A percentile compares a stretch with the other conserved stretches of the same genome.
Conservation (phyloP, 2,113 vertebrate species). For the Ellobius talpinus region DNA sequence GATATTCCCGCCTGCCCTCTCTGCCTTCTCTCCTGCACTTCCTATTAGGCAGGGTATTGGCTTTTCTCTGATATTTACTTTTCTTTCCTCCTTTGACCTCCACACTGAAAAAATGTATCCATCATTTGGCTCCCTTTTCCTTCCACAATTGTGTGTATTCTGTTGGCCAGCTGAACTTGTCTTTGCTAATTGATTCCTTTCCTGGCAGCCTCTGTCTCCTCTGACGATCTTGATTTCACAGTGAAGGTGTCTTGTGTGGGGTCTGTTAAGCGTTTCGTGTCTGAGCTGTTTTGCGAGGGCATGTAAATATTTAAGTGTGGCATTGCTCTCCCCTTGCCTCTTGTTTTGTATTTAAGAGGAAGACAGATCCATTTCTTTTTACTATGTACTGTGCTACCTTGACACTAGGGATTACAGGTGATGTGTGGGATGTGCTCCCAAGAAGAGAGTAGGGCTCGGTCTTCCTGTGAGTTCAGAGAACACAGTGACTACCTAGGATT, state of each 20-base stretch:
- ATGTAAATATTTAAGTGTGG: slow-evolving; percentile 7
- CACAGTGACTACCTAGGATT: neutral
- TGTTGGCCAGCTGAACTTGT: neutral
- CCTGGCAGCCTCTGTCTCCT: neutral
- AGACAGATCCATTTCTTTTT: neutral
- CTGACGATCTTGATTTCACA: slow-evolving; percentile 3
- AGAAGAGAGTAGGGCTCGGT: neutral
- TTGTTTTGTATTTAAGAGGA: slow-evolving; percentile 8
- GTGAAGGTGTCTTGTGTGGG: neutral
- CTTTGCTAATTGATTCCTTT: slow-evolving; percentile 26
- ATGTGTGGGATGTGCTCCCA: neutral
- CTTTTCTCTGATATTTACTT: neutral
- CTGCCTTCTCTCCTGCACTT: neutral
- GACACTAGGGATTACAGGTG: neutral
- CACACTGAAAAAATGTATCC: neutral
- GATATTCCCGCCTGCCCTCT: neutral
- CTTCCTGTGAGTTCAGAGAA: neutral
- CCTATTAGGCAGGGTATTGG: neutral
- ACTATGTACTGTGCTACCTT: neutral
- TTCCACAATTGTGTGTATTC: neutral
- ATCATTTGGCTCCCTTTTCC: neutral
- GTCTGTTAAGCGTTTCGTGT: neutral
- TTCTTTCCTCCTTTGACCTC: slow-evolving; percentile 29
- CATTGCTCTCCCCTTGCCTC: neutral
- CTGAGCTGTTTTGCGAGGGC: neutral